phyloP scores from a whole-genome alignment of 2,113 vertebrate genomes.

The Scophthalmus maximus region DNA sequence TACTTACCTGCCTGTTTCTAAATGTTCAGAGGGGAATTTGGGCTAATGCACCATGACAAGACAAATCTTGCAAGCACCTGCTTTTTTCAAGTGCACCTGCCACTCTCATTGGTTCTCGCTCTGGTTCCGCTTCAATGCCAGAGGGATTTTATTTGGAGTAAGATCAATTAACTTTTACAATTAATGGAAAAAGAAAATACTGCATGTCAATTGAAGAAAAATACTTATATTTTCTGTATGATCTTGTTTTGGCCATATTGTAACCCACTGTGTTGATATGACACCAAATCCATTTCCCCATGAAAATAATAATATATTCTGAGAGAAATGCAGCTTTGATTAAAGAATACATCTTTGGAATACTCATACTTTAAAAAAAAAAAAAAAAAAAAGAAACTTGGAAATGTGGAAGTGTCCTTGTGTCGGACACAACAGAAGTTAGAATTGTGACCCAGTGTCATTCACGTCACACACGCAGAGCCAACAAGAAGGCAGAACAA shows the following conservation, averaged over 20 bases:
- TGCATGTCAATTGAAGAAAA: too few relatives aligned
- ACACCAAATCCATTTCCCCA: background rate
- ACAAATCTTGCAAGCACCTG: slow-evolving; percentile 30
- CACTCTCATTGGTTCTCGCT: slow-evolving; percentile 1
- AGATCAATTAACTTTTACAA: background rate
- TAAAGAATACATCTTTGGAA: too few relatives aligned
- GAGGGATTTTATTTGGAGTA: background rate
- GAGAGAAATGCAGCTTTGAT: slow-evolving; percentile 1
- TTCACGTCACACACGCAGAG: slow-evolving; percentile 1
- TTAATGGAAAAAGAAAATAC: background rate
- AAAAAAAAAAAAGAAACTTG: background rate
- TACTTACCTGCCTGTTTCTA: slow-evolving; percentile 25
- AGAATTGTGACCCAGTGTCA: slow-evolving; percentile 9
- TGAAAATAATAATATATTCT: background rate
- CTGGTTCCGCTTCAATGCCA: background rate
- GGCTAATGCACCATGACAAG: slow-evolving; percentile 48
- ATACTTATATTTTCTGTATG: background rate
- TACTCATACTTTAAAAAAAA: background rate
- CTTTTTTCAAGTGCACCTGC: slow-evolving; percentile 51
- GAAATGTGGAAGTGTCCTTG: background rate
- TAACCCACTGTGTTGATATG: background rate
- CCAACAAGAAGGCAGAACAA: background rate
- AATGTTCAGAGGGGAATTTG: slow-evolving; percentile 54
- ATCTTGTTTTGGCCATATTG: background rate
- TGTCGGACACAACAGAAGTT: background rate